Evolutionary conservation across 2,797 vertebrate genomes (phyloP), one percentile per base, ranked within the genome.

Genomic region (Pseudochromis fuscus): DNA sequence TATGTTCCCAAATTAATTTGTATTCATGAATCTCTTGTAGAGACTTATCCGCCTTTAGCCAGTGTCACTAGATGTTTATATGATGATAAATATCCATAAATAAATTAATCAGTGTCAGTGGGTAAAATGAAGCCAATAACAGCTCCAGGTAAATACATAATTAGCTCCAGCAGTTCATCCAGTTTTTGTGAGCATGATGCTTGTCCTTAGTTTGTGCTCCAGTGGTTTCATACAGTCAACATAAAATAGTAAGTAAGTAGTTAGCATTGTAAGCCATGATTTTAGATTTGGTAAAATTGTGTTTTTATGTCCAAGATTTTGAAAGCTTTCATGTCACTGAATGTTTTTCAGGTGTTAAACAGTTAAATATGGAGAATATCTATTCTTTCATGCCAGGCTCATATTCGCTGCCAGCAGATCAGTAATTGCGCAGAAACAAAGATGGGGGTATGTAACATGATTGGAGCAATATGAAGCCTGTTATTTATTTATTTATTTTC

Each of bases 391-490:
- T 33, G 51, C 58, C 52, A 65, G 42, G 5, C 37, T 50, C 7
- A 11, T 5, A n/a, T 51, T 72, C 23, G 13, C 35, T 69, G 75
- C 62, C 53, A 72, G 30, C 27, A 38, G 46, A 75, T 75, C 33
- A 49, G 49, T 35, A 62, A 60, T 51, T 62, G 46, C 51, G 40
- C 16, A 66, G 21, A 60, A 65, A 53, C 27, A 30, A 45, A 76
- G 51, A 53, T 53, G 19, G 3, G 6, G 13, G 30, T 79, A 61
- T 71, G 62, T 67, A 75, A 83, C 25, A 28, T 49, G 51, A 65
- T 42, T 69, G 53, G 53, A 85, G 73, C 72, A 72, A 63, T 69
- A 65, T 61, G 59, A 77, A 19, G 71, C 42, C 44, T 58, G 25
- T 38, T 51, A 44, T 21, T 56, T 52, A 45, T 35, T 31, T 64